Base-by-base conservation (phyloP, 2,888 invertebrate species). In the Hyposoter dolosus region DNA sequence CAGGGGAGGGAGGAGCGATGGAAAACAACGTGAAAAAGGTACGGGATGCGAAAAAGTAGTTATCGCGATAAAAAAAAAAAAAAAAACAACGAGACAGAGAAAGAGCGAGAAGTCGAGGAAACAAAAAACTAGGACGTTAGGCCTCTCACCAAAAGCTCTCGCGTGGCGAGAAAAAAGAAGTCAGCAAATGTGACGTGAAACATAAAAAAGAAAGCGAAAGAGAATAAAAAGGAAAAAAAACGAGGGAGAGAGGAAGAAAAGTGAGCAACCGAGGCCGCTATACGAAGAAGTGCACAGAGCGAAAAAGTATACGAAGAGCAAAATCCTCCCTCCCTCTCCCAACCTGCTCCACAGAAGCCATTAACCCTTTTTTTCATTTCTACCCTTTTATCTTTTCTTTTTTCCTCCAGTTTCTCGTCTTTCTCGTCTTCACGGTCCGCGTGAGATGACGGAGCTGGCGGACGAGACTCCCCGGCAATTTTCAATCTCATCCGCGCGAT, bases 301-400 rank as follows among this genome's bases (percentile, higher is more conserved):
- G 66, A 76, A 79, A 69, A 47, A 69, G 50, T 76, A n/a, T n/a
- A 23, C 79, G 50, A 63, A 79, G 78, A 69, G 53, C 12, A 12
- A 66, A 66, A 65, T 69, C 71, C 69, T 60, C 75, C 69, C 28
- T 23, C 12, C 47, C 28, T 23, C 12, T 35, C 69, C 71, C 28
- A 43, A 60, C 12, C 56, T 60, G 28, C 40, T 10, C 53, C 71
- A 10, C 79, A 85, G 85, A 85, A 85, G 79, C 85, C 85, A 85
- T 85, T 85, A 85, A 85, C 85, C 79, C 85, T 78, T 85, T 85
- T 82, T 85, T 47, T 74, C 82, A 80, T 79, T 76, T 56, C 35
- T 50, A 9, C 45, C 56, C 65, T 85, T 80, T 71, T 76, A 43
- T 66, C 47, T 12, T 32, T 28, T 56, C 68, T 63, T 65, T 40